Evolutionary conservation across 2,888 invertebrate genomes (phyloP).

Genomic region (Cataglyphis albicans): DNA sequence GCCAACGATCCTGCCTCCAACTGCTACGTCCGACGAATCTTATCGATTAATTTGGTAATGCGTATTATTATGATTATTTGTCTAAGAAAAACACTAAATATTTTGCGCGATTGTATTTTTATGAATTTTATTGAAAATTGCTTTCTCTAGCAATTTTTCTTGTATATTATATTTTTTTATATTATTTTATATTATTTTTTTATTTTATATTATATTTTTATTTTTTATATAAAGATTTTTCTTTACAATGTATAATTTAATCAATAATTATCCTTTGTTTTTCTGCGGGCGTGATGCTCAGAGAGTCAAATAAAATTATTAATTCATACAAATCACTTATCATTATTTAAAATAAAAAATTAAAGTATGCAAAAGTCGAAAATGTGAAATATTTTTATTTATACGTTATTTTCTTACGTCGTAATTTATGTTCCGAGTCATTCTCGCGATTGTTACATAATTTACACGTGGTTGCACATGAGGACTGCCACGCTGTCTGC

Average conservation of each 20-base stretch:
- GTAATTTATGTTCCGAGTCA: not conserved
- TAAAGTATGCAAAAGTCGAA: not conserved
- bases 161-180: too few species aligned
- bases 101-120: not conserved
- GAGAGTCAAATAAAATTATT: not conserved
- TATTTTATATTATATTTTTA: too few species aligned
- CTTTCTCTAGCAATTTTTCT: not conserved
- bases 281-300: not conserved
- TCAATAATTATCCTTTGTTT: not conserved
- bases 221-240: too few species aligned
- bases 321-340: not conserved
- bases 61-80: not conserved
- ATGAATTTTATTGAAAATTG: not conserved
- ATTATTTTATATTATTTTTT: too few species aligned
- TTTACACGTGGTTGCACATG: conserved; percentile 28
- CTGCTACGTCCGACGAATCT: conserved; percentile 19
- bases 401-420: not conserved
- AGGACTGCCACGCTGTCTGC: conserved; percentile 56
- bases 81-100: not conserved
- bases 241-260: not conserved
- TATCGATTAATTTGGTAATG: not conserved
- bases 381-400: not conserved
- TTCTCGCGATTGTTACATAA: conserved; percentile 12
- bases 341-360: not conserved
- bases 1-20: conserved; percentile 4